These are phyloP conservation scores for Sarotherodon lohbergeri DNA, from an alignment of 2,113 vertebrate genomes.

Conservation along the genomic window DNA sequence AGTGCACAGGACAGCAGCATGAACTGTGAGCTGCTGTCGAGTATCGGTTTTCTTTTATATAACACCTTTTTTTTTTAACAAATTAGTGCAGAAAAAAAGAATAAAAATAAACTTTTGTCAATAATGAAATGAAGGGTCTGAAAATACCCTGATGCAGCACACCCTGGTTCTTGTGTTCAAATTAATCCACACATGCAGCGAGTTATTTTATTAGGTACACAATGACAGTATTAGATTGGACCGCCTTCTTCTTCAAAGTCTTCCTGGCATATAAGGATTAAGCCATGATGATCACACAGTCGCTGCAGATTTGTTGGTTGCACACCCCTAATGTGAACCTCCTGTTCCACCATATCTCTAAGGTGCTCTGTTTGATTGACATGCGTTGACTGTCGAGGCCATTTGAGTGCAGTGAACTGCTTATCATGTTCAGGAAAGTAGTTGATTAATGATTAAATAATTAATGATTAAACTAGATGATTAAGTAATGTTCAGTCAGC, in stretches of 20 bases:
- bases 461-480: background rate
- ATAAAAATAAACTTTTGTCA: background rate
- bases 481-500: background rate
- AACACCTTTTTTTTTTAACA: background rate
- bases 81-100: background rate
- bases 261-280: background rate
- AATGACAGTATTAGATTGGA: fast-evolving
- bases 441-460: background rate
- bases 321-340: background rate
- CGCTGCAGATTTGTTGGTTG: background rate
- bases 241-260: background rate
- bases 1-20: background rate
- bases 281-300: background rate
- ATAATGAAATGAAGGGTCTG: background rate
- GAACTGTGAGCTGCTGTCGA: background rate
- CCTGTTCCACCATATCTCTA: background rate
- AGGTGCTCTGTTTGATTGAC: background rate
- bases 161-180: background rate
- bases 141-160: background rate
- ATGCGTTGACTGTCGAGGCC: background rate
- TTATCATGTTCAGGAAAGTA: background rate
- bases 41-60: background rate
- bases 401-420: background rate
- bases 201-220: background rate
- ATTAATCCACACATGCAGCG: background rate